Base-by-base conservation (phyloP, 30 jellyfish, hydroid and myxozoan species). In the Pelagia noctiluca region DNA sequence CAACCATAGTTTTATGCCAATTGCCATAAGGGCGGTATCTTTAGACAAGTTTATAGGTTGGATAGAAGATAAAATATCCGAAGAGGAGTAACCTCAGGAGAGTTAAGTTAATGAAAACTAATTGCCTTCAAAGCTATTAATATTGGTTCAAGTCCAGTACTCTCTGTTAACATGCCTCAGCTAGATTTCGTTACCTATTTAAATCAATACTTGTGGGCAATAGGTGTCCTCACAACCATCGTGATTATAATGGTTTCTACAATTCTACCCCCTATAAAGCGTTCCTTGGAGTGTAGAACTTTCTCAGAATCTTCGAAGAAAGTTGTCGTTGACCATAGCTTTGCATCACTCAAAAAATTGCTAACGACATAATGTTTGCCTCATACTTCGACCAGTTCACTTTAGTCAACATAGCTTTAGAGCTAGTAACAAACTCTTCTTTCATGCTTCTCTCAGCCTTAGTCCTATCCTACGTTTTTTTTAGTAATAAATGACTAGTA, bases 1-100 rank as follows among this genome's bases (percentile, higher is more conserved):
- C 0, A 73, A 76, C 47, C 96, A 87, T 87, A 50, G 90, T 60
- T 87, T 87, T 69, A 87, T 87, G 93, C 96, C 96, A 0, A 87
- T 78, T 0, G 91, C 68, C 0, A 33, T 87, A 19, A 52, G 83
- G 25, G 91, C 72, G 0, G 96, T 76, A 0, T 85, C 96, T 52
- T 50, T 71, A 74, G 96, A 85, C 21, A 33, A 47, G 36, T 73
- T 61, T 66, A 24, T 85, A 1, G 42, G 31, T n/a, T 85, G 95
- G 64, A 49, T 72, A 2, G 66, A 52, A 28, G 8, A 83, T 31
- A 71, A 67, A 23, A 31, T 81, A 32, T 37, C 78, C 2, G 88
- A 76, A 76, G 76, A 76, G 8, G 32, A 8, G 8, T 42, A 42
- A 67, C 13, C 35, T 67, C 7, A 67, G 62, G 90, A 74, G 85